Evolutionary conservation across 2,888 invertebrate species (phyloP).

Genomic region (Mimumesa dahlbomi): DNA sequence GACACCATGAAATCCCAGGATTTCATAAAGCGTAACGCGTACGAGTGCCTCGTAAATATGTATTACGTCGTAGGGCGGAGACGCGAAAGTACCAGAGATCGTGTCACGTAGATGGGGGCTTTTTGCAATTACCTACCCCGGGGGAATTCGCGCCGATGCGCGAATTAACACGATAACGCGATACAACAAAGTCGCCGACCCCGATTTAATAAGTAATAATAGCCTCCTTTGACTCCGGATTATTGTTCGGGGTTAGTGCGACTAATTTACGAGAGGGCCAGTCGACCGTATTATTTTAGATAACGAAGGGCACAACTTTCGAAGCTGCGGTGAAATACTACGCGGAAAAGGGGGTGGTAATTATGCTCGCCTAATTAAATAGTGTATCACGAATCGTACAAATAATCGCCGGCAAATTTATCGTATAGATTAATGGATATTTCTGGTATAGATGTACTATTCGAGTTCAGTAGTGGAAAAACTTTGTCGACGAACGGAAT

Average conservation of each 20-base stretch:
- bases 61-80: constrained; percentile 19
- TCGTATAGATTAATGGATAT: too few species aligned
- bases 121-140: constrained; percentile 42
- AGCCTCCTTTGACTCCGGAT: constrained; percentile 22
- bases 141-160: constrained; percentile 46
- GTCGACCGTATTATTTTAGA: constrained; percentile 22
- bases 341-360: not conserved
- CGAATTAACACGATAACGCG: constrained; percentile 57
- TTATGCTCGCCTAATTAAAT: not conserved
- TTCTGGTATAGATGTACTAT: too few species aligned
- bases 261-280: constrained; percentile 38
- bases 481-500: too few species aligned
- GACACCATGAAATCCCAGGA: constrained; percentile 51
- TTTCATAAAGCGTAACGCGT: constrained; percentile 38
- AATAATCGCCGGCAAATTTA: too few species aligned
- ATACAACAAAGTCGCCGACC: constrained; percentile 25
- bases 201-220: constrained; percentile 45
- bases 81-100: constrained; percentile 19
- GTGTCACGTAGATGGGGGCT: constrained; percentile 32
- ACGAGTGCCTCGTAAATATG: constrained; percentile 46
- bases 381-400: too few species aligned
- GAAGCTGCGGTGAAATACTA: not conserved
- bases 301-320: not conserved
- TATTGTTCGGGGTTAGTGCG: constrained; percentile 40
- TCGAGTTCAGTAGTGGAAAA: too few species aligned